A percentile compares a stretch with the other conserved stretches of the same genome.
These are phyloP conservation scores for Albula goreensis DNA, from an alignment of 2,113 vertebrate genomes.

Conservation along the genomic window DNA sequence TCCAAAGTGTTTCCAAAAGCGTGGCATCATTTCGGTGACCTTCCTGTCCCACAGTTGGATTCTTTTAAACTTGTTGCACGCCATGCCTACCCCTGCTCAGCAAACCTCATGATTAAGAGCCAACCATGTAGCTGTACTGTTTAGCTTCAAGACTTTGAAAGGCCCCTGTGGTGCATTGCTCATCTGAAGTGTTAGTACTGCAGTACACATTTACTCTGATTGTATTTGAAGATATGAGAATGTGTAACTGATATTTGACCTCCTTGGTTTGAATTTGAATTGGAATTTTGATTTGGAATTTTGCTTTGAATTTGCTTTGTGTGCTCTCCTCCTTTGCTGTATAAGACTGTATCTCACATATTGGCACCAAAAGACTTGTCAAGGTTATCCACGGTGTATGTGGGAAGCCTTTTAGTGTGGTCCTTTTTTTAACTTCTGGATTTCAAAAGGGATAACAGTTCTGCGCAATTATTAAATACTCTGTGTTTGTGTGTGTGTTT, in stretches of 20 bases:
- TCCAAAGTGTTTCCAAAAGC: slow-evolving; percentile 4
- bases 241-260: not conserved
- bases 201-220: no score
- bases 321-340: not conserved
- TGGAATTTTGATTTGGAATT: not conserved
- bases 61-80: not conserved
- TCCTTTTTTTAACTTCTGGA: not conserved
- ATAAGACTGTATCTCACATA: not conserved
- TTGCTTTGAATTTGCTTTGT: not conserved
- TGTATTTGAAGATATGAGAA: not conserved
- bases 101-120: not conserved
- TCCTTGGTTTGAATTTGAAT: not conserved
- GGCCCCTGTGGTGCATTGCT: not conserved
- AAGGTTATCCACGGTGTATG: not conserved
- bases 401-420: slow-evolving; percentile 9
- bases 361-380: not conserved
- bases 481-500: not conserved
- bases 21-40: not conserved
- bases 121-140: no score
- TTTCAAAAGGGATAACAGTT: not conserved
- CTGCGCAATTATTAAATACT: not conserved
- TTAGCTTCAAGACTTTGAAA: not conserved
- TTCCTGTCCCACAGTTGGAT: not conserved
- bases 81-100: not conserved
- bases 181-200: not conserved